phyloP scores from a whole-genome alignment of 2,888 invertebrate genomes.

The Copidosoma aretas region DNA sequence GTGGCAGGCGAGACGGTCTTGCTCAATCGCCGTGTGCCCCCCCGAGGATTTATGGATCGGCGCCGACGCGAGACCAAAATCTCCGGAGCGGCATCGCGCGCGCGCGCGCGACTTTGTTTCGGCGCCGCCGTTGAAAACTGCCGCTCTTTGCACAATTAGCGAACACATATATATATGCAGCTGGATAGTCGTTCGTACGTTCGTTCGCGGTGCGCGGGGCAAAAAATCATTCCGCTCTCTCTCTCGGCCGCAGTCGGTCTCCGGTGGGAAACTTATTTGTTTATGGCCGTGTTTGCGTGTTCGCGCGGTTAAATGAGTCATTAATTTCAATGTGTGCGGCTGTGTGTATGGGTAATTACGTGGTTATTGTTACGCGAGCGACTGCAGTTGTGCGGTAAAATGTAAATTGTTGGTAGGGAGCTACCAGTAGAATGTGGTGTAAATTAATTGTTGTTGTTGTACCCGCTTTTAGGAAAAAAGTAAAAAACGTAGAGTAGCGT shows the following conservation, averaged over 20 bases:
- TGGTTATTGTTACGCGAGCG: no score
- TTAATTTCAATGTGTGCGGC: neutral
- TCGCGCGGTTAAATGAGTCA: neutral
- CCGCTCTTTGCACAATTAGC: constrained; percentile 28
- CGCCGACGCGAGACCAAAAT: constrained; percentile 13
- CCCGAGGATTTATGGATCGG: constrained; percentile 1
- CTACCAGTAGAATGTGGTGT: no score
- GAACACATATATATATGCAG: no score
- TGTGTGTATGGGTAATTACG: neutral
- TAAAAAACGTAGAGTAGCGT: no score
- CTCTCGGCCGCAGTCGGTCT: neutral
- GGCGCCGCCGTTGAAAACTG: constrained; percentile 3
- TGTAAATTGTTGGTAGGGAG: no score
- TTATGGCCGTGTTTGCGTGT: constrained; percentile 3
- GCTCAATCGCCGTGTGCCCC: neutral
- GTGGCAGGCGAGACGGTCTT: neutral
- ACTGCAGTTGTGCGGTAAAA: no score
- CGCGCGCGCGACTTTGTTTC: neutral
- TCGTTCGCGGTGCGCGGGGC: neutral
- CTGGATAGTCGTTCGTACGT: neutral
- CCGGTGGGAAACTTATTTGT: constrained; percentile 18
- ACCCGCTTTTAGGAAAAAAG: no score
- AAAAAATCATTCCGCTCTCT: neutral
- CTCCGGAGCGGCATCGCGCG: constrained; percentile 7
- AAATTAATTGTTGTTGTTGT: no score